Conservation (phyloP, 2,113 vertebrate genomes). For the Propithecus coquereli region DNA sequence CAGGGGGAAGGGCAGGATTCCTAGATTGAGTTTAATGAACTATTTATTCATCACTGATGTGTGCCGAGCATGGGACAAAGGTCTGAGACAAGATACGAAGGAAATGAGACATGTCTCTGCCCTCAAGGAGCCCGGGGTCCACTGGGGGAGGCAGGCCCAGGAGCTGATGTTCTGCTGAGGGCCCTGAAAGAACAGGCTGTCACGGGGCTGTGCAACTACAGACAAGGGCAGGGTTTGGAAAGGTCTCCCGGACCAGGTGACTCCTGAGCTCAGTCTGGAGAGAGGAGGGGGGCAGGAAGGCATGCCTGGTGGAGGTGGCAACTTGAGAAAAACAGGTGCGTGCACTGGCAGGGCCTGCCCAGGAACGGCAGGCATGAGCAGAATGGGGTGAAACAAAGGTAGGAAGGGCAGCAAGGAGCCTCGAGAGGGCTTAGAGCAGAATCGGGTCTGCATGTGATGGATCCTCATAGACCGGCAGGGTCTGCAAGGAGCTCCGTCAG, state of each 20-base stretch:
- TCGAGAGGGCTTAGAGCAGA: not conserved
- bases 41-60: not conserved
- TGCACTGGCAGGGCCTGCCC: not conserved
- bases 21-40: not conserved
- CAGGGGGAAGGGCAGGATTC: not conserved
- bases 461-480: not conserved
- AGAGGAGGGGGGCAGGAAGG: not conserved
- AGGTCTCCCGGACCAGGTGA: not conserved
- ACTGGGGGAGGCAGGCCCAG: not conserved
- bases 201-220: not conserved
- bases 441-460: no score
- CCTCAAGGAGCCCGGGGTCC: not conserved
- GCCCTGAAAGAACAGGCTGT: not conserved
- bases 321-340: not conserved
- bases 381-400: not conserved
- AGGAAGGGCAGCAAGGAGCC: not conserved
- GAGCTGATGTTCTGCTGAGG: not conserved
- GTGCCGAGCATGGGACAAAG: not conserved
- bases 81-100: not conserved
- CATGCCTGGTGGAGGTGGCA: not conserved
- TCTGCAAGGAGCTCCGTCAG: not conserved
- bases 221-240: not conserved
- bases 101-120: not conserved
- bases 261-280: not conserved
- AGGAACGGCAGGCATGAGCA: not conserved